These are phyloP conservation scores for Contarinia nasturtii DNA, from an alignment of 1,140 invertebrate genomes.

Conservation along the genomic window DNA sequence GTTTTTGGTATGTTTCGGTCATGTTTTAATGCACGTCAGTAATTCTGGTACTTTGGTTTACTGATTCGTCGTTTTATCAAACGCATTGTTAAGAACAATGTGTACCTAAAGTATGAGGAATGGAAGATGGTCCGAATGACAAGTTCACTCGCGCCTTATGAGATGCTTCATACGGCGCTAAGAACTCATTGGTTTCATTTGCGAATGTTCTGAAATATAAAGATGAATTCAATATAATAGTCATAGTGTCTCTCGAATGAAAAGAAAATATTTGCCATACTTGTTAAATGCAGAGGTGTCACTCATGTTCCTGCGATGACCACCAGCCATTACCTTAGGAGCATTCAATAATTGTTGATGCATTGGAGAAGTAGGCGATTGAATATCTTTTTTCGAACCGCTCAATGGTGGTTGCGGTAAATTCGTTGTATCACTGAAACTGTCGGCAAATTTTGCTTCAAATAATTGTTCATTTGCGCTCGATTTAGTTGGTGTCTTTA, in stretches of 20 bases:
- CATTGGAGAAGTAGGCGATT: constrained; percentile 24
- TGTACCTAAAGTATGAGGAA: no score
- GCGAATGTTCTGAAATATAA: constrained; percentile 41
- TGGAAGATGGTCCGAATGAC: constrained; percentile 13
- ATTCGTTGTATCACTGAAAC: constrained; percentile 29
- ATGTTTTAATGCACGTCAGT: no score
- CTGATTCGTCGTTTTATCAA: no score
- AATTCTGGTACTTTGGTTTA: no score
- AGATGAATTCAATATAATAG: neutral
- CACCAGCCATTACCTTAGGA: constrained; percentile 14
- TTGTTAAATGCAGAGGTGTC: constrained; percentile 75
- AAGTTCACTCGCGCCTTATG: constrained; percentile 30
- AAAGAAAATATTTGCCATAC: constrained; percentile 27
- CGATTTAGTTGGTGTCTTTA: neutral
- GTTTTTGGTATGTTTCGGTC: no score
- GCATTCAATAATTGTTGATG: constrained; percentile 11
- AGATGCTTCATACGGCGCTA: constrained; percentile 50
- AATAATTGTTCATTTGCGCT: constrained; percentile 22
- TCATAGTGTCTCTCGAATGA: no score
- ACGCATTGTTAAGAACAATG: no score
- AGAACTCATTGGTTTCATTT: constrained; percentile 51
- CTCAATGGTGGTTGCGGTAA: constrained; percentile 1
- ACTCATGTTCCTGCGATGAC: constrained; percentile 64
- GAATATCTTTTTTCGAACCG: constrained; percentile 3
- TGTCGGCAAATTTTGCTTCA: constrained; percentile 35